Percentiles rank a stretch among this genome's conserved stretches.
Evolutionary conservation across 2,797 vertebrate species (phyloP).

Genomic region (Lateolabrax maculatus): DNA sequence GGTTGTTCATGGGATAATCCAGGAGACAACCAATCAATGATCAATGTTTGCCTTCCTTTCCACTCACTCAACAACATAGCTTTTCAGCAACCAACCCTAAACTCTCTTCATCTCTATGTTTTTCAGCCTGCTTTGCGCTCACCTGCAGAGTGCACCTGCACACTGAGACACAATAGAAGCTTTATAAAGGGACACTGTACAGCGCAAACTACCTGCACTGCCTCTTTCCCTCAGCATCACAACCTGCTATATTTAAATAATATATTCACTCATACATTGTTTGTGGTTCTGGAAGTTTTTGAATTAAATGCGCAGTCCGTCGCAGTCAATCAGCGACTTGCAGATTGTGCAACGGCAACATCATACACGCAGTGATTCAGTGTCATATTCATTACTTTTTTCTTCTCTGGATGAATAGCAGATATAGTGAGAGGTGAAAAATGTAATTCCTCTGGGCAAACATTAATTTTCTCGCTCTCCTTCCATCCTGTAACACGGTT

Average conservation of each 20-base stretch:
- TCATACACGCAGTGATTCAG: slow-evolving; percentile 32
- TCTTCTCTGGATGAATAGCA: slow-evolving; percentile 42
- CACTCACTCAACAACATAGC: background rate
- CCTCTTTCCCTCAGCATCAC: background rate
- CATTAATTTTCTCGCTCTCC: slow-evolving; percentile 65
- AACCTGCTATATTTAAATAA: slow-evolving; percentile 10
- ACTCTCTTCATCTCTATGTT: slow-evolving; percentile 9
- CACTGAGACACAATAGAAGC: slow-evolving; percentile 29
- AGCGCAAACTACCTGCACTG: background rate
- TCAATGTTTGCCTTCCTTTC: background rate
- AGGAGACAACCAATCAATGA: background rate
- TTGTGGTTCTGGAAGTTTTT: slow-evolving; percentile 20
- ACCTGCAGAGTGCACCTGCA: slow-evolving; percentile 33
- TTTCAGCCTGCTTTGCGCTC: background rate
- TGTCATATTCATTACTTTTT: slow-evolving; percentile 29
- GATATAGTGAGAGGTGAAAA: slow-evolving; percentile 34
- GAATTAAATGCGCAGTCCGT: slow-evolving; percentile 30
- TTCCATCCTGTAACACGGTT: slow-evolving; percentile 40
- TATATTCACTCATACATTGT: slow-evolving; percentile 25
- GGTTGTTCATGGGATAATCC: background rate
- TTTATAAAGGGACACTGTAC: slow-evolving; percentile 20
- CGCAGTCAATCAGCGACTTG: slow-evolving; percentile 29
- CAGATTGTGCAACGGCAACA: slow-evolving; percentile 32
- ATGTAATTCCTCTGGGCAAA: slow-evolving; percentile 64
- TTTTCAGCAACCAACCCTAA: slow-evolving; percentile 2